phyloP scores from a whole-genome alignment of 2,113 vertebrate species.

The Lucifuga dentata region DNA sequence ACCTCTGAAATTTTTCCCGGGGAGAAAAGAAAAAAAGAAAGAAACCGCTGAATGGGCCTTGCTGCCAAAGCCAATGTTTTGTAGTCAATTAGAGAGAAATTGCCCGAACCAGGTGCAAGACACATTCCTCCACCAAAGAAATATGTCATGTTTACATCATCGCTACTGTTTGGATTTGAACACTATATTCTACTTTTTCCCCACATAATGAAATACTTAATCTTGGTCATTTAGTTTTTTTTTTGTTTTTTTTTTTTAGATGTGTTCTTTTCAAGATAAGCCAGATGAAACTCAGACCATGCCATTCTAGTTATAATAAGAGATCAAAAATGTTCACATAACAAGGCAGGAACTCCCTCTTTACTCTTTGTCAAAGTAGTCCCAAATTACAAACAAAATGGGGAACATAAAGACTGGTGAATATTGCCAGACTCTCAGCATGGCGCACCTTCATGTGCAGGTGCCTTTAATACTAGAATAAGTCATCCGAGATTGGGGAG shows the following conservation, averaged over 20 bases:
- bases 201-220: slow-evolving; percentile 28
- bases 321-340: slow-evolving; percentile 28
- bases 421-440: slow-evolving; percentile 48
- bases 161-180: slow-evolving; percentile 44
- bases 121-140: slow-evolving; percentile 63
- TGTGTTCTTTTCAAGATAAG: slow-evolving; percentile 46
- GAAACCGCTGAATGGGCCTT: slow-evolving; percentile 44
- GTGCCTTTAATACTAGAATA: slow-evolving; percentile 74
- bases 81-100: slow-evolving; percentile 75
- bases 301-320: slow-evolving; percentile 32
- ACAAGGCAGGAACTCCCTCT: slow-evolving; percentile 26
- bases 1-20: slow-evolving; percentile 70
- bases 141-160: slow-evolving; percentile 54
- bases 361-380: slow-evolving; percentile 30
- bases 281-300: slow-evolving; percentile 46
- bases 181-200: slow-evolving; percentile 23
- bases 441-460: slow-evolving; percentile 64
- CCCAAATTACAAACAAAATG: slow-evolving; percentile 56
- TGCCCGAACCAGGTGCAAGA: slow-evolving; percentile 62
- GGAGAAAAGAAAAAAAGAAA: slow-evolving; percentile 50
- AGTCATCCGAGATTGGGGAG: slow-evolving; percentile 70
- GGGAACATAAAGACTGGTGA: slow-evolving; percentile 52
- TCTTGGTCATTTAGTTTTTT: slow-evolving; percentile 3
- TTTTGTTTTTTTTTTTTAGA: slow-evolving; percentile 33
- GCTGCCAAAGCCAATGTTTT: slow-evolving; percentile 66